Evolutionary conservation across 2,888 invertebrate species (phyloP), one percentile per base, ranked within the genome.

Genomic region (Eupithecia exiguata): DNA sequence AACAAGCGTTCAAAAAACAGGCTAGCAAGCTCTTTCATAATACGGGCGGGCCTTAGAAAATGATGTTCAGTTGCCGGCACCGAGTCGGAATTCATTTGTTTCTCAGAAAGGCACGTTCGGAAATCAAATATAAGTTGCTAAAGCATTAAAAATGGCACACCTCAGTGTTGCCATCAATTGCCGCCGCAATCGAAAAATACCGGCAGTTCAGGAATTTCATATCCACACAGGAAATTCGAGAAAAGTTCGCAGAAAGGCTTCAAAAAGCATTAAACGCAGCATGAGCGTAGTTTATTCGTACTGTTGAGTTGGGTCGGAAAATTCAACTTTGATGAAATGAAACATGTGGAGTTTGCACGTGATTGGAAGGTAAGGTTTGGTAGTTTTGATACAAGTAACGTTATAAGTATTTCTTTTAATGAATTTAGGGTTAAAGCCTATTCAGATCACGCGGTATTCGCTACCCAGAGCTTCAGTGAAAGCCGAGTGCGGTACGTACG

Each of bases 181-280:
- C 65, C 40, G 25, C 53, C 70, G 40, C 73, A 62, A 74, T 70
- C 72, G 74, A 75, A 69, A 75, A 78, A 75, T 74, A 69, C 68
- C 70, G 65, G 63, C 36, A 63, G 70, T 65, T 69, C 72, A 75
- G 79, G 71, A 81, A 82, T 84, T 85, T 83, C 81, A 84, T 85
- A 82, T 82, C 82, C 82, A 82, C 66, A 68, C 69, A 80, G 84
- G 82, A 83, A 82, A 84, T 83, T 80, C 78, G 78, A 67, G 67
- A 38, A 61, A 66, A 74, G 71, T 74, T 74, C 18, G 7, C 35
- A 63, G 53, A 72, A 72, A 70, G 40, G 74, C 71, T 72, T 49
- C 67, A 53, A 70, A 70, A 58, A 43, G 72, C 67, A 75, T 72
- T 72, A 72, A 75, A 72, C 43, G 67, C 69, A 69, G 66, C 63